These are phyloP conservation scores for Diglossa cyanea DNA, from an alignment of 2,797 vertebrate species.

Conservation along the genomic window DNA sequence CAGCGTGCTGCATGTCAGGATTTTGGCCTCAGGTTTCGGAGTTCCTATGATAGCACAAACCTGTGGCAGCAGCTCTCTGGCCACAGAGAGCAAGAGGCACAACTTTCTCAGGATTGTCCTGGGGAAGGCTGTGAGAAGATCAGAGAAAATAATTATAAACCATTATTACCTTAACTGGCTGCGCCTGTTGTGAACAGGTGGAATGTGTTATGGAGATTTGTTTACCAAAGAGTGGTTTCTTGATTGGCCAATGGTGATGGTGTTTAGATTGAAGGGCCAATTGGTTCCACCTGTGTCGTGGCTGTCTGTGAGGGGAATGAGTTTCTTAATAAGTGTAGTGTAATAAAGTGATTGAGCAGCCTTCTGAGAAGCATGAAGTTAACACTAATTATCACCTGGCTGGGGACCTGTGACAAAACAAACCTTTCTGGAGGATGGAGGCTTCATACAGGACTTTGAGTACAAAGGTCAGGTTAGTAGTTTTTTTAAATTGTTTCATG, in stretches of 20 bases:
- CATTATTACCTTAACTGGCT: background rate
- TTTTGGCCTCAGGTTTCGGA: background rate
- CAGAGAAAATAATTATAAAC: background rate
- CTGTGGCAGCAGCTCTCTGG: background rate
- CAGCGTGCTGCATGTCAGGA: accelerated
- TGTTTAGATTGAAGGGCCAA: accelerated
- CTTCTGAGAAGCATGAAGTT: background rate
- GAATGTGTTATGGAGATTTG: background rate
- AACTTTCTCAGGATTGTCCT: background rate
- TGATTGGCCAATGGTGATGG: background rate
- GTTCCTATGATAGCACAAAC: background rate
- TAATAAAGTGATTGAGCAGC: background rate
- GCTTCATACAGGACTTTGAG: background rate
- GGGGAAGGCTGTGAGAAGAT: background rate
- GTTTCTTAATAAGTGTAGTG: background rate
- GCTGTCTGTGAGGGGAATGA: background rate
- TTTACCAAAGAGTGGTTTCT: background rate
- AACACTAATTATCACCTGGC: background rate
- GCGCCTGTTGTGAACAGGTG: background rate
- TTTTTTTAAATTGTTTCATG: background rate
- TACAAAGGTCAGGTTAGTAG: background rate
- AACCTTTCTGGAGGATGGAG: background rate
- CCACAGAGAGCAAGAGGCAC: background rate
- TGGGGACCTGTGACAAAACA: background rate
- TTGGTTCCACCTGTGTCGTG: accelerated